Percentiles rank a stretch among this genome's conserved stretches.
Conservation (phyloP, 2,113 vertebrate genomes). For the Amia ocellicauda region DNA sequence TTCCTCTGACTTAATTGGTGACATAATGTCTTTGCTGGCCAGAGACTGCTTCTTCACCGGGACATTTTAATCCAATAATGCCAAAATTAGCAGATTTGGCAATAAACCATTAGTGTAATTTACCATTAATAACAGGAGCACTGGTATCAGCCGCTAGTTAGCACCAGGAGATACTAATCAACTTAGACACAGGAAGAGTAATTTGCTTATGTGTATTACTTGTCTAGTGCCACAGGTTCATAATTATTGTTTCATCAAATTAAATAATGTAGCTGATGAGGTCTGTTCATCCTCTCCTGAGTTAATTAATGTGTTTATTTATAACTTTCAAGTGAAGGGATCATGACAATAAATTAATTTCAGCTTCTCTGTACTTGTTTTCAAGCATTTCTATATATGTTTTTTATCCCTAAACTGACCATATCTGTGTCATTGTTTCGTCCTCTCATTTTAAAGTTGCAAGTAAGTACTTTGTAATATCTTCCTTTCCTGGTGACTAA, state of each 20-base stretch:
- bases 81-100: constrained; percentile 36
- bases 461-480: too few relatives aligned
- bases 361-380: too few relatives aligned
- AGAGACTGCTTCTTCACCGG: constrained; percentile 23
- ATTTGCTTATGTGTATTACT: constrained; percentile 15
- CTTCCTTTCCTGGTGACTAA: too few relatives aligned
- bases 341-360: too few relatives aligned
- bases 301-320: not conserved
- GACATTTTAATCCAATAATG: constrained; percentile 41
- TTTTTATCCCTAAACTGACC: too few relatives aligned
- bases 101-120: constrained; percentile 41
- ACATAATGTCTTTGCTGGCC: not conserved
- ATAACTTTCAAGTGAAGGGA: too few relatives aligned
- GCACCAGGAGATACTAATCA: constrained; percentile 43
- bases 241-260: constrained; percentile 15
- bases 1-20: not conserved
- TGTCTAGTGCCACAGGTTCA: constrained; percentile 8
- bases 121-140: constrained; percentile 46
- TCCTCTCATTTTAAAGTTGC: too few relatives aligned
- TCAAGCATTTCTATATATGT: too few relatives aligned
- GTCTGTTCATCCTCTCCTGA: constrained; percentile 1
- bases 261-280: constrained; percentile 15
- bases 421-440: too few relatives aligned
- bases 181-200: constrained; percentile 44
- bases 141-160: constrained; percentile 37